phyloP scores from a whole-genome alignment of 2,113 vertebrate species.

The Thalassoma bifasciatum region DNA sequence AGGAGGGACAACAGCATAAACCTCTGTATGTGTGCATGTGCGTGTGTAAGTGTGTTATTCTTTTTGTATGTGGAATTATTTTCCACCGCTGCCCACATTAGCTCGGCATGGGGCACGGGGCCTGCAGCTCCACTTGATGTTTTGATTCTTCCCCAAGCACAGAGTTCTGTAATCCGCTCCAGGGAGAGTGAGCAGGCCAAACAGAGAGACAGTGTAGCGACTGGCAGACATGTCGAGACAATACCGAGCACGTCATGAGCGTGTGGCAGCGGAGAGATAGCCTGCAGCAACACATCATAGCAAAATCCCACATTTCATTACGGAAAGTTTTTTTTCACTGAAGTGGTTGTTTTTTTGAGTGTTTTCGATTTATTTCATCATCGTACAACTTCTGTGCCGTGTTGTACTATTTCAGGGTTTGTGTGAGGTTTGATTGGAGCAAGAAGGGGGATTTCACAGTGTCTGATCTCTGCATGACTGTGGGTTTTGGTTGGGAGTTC shows the following conservation, averaged over 20 bases:
- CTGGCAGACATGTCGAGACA: constrained; percentile 76
- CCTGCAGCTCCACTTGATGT: constrained; percentile 57
- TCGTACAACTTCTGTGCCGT: constrained; percentile 31
- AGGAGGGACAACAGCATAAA: constrained; percentile 63
- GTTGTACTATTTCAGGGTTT: constrained; percentile 56
- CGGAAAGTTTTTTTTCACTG: constrained; percentile 47
- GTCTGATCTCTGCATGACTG: constrained; percentile 68
- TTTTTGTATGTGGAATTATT: constrained; percentile 57
- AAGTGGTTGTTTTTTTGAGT: constrained; percentile 36
- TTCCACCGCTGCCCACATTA: constrained; percentile 69
- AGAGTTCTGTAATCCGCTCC: constrained; percentile 62
- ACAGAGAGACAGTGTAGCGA: constrained; percentile 59
- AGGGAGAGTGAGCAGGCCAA: constrained; percentile 51
- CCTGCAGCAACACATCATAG: constrained; percentile 62
- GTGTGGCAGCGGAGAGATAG: constrained; percentile 54
- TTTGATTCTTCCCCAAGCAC: constrained; percentile 63
- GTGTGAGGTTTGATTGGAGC: constrained; percentile 58
- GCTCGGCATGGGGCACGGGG: constrained; percentile 55
- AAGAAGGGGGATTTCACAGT: constrained; percentile 66
- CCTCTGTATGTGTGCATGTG: constrained; percentile 26
- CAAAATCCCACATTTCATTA: constrained; percentile 54
- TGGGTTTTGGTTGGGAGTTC: constrained; percentile 60
- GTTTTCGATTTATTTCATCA: constrained; percentile 14
- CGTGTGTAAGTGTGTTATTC: not conserved
- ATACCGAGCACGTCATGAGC: constrained; percentile 42